Conservation (phyloP, 2,797 vertebrate species). For the Tenualosa thibaudeaui region DNA sequence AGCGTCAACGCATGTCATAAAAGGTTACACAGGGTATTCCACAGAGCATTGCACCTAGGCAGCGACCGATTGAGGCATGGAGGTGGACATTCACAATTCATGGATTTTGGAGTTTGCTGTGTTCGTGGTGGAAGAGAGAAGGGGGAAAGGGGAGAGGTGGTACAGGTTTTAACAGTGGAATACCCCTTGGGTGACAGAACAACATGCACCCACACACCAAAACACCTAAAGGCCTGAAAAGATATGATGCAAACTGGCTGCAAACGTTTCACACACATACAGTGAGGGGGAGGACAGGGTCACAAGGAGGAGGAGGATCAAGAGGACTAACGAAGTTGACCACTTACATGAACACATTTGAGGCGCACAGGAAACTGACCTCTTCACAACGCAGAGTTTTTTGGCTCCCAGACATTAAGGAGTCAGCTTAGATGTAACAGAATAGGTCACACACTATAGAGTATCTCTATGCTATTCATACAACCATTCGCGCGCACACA, state of each 20-base stretch:
- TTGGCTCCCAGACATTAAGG: constrained; percentile 68
- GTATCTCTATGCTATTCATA: constrained; percentile 43
- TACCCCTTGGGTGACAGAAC: constrained; percentile 21
- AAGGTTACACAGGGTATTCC: constrained; percentile 2
- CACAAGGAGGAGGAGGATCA: constrained; percentile 47
- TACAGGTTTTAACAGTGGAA: constrained; percentile 26
- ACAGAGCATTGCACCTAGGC: neutral
- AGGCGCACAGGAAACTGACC: constrained; percentile 66
- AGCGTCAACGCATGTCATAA: neutral
- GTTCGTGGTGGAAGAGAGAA: neutral
- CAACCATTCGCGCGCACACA: constrained; percentile 56
- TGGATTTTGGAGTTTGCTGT: neutral
- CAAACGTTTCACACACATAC: constrained; percentile 34
- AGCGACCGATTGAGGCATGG: neutral
- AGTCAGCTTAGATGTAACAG: constrained; percentile 62
- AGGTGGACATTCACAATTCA: neutral
- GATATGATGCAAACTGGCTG: constrained; percentile 29
- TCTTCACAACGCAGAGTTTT: constrained; percentile 76
- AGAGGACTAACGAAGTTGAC: constrained; percentile 63
- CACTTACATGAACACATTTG: constrained; percentile 71
- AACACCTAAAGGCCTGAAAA: constrained; percentile 40
- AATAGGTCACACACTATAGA: constrained; percentile 48
- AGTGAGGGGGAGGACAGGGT: constrained; percentile 39
- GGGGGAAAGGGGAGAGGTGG: neutral
- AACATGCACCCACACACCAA: constrained; percentile 27